phyloP scores from a whole-genome alignment of 2,797 vertebrate species.

The Periparus ater region DNA sequence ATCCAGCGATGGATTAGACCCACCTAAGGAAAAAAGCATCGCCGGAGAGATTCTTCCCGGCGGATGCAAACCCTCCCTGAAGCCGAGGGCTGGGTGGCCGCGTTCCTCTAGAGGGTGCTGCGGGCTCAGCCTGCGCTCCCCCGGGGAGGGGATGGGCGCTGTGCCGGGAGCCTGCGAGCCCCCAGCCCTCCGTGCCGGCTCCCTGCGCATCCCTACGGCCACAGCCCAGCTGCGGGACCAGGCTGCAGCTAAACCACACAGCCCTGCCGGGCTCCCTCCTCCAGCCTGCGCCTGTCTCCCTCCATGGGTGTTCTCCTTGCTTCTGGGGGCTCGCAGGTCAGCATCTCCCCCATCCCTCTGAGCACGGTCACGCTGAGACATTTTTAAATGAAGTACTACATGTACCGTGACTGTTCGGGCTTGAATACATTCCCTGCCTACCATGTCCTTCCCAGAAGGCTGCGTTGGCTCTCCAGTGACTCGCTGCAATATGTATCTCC shows the following conservation, averaged over 20 bases:
- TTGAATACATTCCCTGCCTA: neutral
- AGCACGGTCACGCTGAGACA: neutral
- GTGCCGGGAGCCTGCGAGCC: neutral
- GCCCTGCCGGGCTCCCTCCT: neutral
- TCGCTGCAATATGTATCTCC: neutral
- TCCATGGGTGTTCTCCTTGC: neutral
- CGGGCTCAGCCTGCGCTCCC: slow-evolving; percentile 37
- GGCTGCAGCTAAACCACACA: accelerated
- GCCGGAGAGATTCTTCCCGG: neutral
- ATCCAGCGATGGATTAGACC: neutral
- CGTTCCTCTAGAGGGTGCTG: slow-evolving; percentile 73
- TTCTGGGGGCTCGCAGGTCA: neutral
- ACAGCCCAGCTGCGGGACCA: neutral
- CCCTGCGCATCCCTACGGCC: neutral
- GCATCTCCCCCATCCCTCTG: neutral
- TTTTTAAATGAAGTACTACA: neutral
- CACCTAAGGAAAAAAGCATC: accelerated
- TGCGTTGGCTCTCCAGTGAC: neutral
- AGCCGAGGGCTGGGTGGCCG: neutral
- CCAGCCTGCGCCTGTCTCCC: neutral
- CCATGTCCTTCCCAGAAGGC: neutral
- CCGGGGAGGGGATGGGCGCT: neutral
- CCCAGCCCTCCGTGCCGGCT: neutral
- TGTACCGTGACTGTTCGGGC: neutral
- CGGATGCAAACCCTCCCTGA: accelerated